Base-by-base conservation (phyloP, 1,140 invertebrate species). In the Sycobia sp. region DNA sequence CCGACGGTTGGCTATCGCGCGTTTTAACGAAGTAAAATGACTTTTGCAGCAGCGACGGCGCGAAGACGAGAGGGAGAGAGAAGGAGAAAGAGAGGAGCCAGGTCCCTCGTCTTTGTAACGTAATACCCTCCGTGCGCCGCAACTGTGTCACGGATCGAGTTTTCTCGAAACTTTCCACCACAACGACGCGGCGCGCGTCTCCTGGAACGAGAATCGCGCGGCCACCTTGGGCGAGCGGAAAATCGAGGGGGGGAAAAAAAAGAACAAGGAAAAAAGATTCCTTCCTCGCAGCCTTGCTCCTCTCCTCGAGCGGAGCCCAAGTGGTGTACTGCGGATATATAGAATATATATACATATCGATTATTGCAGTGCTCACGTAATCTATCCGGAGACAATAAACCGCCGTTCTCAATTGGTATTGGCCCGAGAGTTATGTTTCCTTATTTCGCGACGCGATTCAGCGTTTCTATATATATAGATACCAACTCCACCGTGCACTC, bases 141-240 rank as follows among this genome's bases (percentile, higher is more conserved):
- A 70, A 72, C 64, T 69, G 34, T 69, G 71, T 69, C 71, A 70
- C 50, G 69, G 69, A 68, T 70, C 69, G 59, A 55, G 36, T 68
- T 63, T 64, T 67, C 66, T 69, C 49, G 63, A 65, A 71, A 67
- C 62, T 70, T 60, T 47, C 39, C 16, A 68, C 62, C 62, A 36
- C 11, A 53, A 20, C 8, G n/a, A 32, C 29, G 29, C 29, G 29
- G 29, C 29, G 29, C n/a, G n/a, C n/a, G n/a, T n/a, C n/a, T n/a
- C n/a, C n/a, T n/a, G n/a, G n/a, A n/a, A n/a, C n/a, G n/a, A n/a
- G n/a, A n/a, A n/a, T n/a, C n/a, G 29, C 29, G 29, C 5, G 5
- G 13, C 62, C 47, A 46, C 62, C 62, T 67, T 65, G 64, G 46
- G 32, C 57, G 11, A 44, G 27, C 25, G 34, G 47, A 56, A 53